Evolutionary conservation across 1,140 invertebrate species (phyloP), one percentile per base, ranked within the genome.

Genomic region (Heterodera schachtii): DNA sequence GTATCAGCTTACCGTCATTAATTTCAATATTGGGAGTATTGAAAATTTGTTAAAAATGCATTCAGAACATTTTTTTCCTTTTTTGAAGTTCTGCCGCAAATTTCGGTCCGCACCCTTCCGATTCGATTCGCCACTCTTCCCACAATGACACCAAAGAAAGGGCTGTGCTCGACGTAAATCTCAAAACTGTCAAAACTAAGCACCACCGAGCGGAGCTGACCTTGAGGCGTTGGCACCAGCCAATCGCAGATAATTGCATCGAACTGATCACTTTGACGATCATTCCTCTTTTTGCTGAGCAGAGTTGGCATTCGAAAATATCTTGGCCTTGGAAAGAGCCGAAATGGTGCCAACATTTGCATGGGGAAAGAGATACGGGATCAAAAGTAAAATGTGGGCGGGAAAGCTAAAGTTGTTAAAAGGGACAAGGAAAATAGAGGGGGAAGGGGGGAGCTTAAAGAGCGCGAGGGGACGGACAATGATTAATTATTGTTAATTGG

Each of bases 131-230:
- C 76, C 66, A 78, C 76, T 41, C 76, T 60, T 11, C 76, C 76
- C n/a, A 78, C 44, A 41, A 78, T 67, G 21, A 64, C 76, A 3
- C 76, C 76, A 67, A 78, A 78, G 60, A 78, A 78, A 6, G 76
- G 76, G 47, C 76, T 78, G 69, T 78, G 69, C 69, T 67, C 31
- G 9, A 78, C 47, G 46, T 78, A 78, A 67, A 70, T 21, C 41
- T 78, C 76, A 41, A 70, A 31, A n/a, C n/a, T 19, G 16, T 78
- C 76, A 78, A 78, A 78, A 41, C 76, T 64, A 67, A 78, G 76
- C 44, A 78, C 76, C 21, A 78, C 76, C 11, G 64, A 78, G n/a
- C 52, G 76, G n/a, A 47, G n/a, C 19, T 78, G 21, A 16, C 64
- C 43, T 21, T 67, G 21, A 3, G 1, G n/a, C 3, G 31, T 46